These are phyloP conservation scores for Zygogramma bicolorata DNA, from an alignment of 2,888 invertebrate genomes.

Conservation along the genomic window DNA sequence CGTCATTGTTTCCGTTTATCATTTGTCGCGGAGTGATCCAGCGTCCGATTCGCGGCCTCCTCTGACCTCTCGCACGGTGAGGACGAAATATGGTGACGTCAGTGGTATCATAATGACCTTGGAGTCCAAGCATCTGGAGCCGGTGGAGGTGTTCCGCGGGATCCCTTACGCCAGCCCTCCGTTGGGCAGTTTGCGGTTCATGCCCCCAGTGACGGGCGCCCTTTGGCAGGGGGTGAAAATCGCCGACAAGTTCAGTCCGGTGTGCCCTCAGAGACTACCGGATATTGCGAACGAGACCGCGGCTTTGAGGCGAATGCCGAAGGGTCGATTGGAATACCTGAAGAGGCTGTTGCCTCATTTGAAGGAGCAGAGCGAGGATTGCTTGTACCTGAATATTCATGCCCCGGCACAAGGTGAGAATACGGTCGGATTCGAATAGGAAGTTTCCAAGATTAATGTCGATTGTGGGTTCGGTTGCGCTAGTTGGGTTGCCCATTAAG, in stretches of 20 bases:
- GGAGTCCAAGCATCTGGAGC: constrained; percentile 84
- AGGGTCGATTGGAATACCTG: constrained; percentile 88
- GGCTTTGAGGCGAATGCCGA: constrained; percentile 86
- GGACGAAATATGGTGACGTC: constrained; percentile 90
- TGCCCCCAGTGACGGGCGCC: constrained; percentile 95
- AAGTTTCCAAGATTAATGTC: neutral
- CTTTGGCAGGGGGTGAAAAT: constrained; percentile 92
- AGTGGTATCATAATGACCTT: constrained; percentile 87
- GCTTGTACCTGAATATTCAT: constrained; percentile 96
- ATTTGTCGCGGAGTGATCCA: constrained; percentile 51
- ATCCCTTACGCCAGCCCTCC: constrained; percentile 96
- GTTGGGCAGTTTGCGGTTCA: constrained; percentile 88
- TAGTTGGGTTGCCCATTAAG: no score
- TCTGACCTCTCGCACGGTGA: constrained; percentile 85
- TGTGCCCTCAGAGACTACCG: constrained; percentile 92
- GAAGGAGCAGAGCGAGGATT: constrained; percentile 95
- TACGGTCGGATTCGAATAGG: neutral
- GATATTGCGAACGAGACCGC: constrained; percentile 88
- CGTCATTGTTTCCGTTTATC: constrained; percentile 39
- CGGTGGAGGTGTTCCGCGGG: constrained; percentile 93
- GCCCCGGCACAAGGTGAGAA: constrained; percentile 90
- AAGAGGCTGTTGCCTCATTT: constrained; percentile 89
- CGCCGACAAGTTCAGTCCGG: constrained; percentile 89
- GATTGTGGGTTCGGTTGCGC: neutral
- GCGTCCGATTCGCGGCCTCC: constrained; percentile 63